phyloP scores from a whole-genome alignment of 2,113 vertebrate genomes.

The Oxyura jamaicensis region DNA sequence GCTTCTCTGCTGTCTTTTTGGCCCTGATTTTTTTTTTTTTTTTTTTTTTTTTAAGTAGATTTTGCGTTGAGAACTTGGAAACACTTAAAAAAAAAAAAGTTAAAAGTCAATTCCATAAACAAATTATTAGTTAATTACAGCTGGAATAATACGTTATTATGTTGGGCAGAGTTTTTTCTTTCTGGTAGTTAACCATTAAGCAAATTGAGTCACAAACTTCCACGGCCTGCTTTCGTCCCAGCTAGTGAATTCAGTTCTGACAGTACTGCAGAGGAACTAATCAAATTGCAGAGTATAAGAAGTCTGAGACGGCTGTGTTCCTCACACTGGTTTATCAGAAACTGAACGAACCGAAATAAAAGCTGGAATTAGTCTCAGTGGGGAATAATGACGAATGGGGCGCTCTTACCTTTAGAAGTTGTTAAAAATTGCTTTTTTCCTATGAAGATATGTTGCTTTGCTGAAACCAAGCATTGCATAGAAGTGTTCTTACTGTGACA shows the following conservation, averaged over 20 bases:
- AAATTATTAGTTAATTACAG: not conserved
- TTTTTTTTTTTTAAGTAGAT: not conserved
- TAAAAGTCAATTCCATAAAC: not conserved
- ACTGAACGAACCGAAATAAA: not conserved
- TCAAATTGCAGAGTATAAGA: not conserved
- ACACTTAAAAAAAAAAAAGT: not conserved
- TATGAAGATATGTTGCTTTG: not conserved
- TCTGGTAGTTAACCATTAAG: not conserved
- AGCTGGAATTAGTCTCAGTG: not conserved
- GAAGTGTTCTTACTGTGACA: not conserved
- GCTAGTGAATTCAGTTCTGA: not conserved
- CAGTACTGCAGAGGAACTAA: not conserved
- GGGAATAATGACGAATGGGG: not conserved
- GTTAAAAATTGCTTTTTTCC: not conserved
- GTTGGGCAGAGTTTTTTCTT: not conserved
- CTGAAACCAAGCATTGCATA: not conserved
- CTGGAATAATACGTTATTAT: not conserved
- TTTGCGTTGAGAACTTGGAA: not conserved
- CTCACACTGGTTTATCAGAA: not conserved
- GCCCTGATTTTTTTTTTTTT: not conserved
- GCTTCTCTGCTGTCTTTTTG: not conserved
- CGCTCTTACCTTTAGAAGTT: not conserved
- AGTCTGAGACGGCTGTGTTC: not conserved
- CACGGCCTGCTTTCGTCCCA: not conserved
- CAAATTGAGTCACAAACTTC: not conserved